Conservation (phyloP, 2,797 vertebrate genomes). For the Urophycis tenuis region DNA sequence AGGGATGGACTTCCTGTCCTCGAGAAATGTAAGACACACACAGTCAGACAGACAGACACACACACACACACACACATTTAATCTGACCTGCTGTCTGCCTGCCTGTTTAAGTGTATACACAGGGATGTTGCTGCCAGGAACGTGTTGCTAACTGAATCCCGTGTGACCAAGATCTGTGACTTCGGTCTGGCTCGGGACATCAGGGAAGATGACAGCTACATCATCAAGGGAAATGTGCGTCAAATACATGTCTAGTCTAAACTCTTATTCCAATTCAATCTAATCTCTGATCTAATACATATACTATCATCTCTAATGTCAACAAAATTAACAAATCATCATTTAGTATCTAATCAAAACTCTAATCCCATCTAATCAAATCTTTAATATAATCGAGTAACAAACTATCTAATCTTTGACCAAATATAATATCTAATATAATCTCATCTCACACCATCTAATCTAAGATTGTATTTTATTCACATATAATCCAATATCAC, state of each 20-base stretch:
- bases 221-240: slow-evolving; percentile 95
- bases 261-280: not conserved
- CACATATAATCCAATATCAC: too few species aligned
- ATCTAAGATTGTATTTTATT: too few species aligned
- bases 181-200: slow-evolving; percentile 94
- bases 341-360: not conserved
- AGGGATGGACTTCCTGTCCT: slow-evolving; percentile 60
- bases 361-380: not conserved
- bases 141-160: slow-evolving; percentile 76
- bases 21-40: slow-evolving; percentile 51
- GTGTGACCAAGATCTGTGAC: slow-evolving; percentile 91
- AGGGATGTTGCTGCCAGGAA: slow-evolving; percentile 93
- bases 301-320: not conserved
- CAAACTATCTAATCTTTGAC: too few species aligned
- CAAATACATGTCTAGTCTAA: not conserved
- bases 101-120: slow-evolving; percentile 83
- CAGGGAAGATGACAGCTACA: slow-evolving; percentile 87
- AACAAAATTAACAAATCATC: not conserved
- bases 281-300: not conserved
- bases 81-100: not conserved
- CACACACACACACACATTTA: not conserved
- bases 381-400: too few species aligned
- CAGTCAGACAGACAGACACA: slow-evolving; percentile 9
- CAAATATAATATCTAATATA: too few species aligned
- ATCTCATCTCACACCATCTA: too few species aligned